Base-by-base conservation (phyloP, 1,140 invertebrate species). In the Rhagoletis zephyria region DNA sequence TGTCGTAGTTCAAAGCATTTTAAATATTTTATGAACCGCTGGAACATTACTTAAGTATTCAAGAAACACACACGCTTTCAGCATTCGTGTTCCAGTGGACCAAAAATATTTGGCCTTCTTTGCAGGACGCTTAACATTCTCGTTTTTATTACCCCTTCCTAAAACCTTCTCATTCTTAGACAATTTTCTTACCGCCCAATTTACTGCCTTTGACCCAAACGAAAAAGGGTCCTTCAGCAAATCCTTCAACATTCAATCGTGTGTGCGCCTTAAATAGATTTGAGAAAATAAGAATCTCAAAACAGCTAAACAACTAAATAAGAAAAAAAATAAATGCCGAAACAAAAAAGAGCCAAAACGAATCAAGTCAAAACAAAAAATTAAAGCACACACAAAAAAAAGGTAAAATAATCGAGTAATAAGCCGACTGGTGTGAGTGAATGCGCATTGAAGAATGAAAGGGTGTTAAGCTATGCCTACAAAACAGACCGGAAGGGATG, bases 401-500 rank as follows among this genome's bases (percentile, higher is more conserved):
- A 81, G 19, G 16, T 4, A 16, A 77, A 77, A 77, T 77, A 51
- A 77, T 19, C n/a, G 45, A 59, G 48, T 81, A 56, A 56, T 56
- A 30, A 51, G 48, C n/a, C 0, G 3, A 51, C 4, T 2, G 48
- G 19, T 19, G 48, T 16, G 16, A 19, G n/a, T 30, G 48, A 19
- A 59, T n/a, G 9, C 19, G 45, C 48, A 51, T 56, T 81, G 48
- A 81, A 19, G 48, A 81, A n/a, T 81, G 19, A 81, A 81, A 81
- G 74, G 48, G 74, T 81, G 74, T 19, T 51, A 81, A 59, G 74
- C 48, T 2, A 51, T 19, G n/a, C 2, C 45, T 30, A 4, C 6
- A 81, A 56, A 81, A n/a, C 10, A 59, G 56, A 81, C n/a, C 74
- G 74, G 48, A 81, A 81, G 74, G 74, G 74, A 81, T 56, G 74